Percentiles rank a stretch among this genome's conserved stretches.
phyloP scores from a whole-genome alignment of 2,113 vertebrate genomes.

The Deroptyus accipitrinus region DNA sequence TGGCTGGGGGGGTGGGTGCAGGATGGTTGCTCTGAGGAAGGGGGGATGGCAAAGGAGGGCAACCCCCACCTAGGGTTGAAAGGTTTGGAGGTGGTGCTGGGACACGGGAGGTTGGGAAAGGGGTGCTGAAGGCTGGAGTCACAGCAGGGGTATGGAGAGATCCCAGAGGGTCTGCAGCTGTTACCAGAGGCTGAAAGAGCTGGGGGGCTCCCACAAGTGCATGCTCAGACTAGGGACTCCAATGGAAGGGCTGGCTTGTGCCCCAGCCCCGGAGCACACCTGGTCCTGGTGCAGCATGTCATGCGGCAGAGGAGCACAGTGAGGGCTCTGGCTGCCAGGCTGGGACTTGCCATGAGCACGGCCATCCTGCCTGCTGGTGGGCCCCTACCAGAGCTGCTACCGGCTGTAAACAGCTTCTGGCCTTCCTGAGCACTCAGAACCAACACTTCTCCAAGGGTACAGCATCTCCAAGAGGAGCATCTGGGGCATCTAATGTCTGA shows the following conservation, averaged over 20 bases:
- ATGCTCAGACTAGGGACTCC: neutral
- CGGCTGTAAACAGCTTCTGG: neutral
- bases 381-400: fast-evolving
- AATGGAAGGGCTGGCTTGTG: neutral
- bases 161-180: neutral
- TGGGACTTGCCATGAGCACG: fast-evolving
- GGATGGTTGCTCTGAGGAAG: neutral
- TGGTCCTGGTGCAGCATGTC: fast-evolving
- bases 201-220: neutral
- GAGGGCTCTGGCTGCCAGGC: neutral
- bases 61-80: neutral
- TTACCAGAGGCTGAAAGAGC: neutral
- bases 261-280: neutral
- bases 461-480: neutral
- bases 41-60: neutral
- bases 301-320: fast-evolving
- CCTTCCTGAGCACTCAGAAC: neutral
- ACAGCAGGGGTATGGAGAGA: neutral
- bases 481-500: neutral
- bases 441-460: fast-evolving
- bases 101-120: neutral
- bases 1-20: neutral
- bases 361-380: fast-evolving
- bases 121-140: neutral
- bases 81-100: neutral